Evolutionary conservation across 1,140 invertebrate species (phyloP).

Genomic region (Drosophila littoralis): DNA sequence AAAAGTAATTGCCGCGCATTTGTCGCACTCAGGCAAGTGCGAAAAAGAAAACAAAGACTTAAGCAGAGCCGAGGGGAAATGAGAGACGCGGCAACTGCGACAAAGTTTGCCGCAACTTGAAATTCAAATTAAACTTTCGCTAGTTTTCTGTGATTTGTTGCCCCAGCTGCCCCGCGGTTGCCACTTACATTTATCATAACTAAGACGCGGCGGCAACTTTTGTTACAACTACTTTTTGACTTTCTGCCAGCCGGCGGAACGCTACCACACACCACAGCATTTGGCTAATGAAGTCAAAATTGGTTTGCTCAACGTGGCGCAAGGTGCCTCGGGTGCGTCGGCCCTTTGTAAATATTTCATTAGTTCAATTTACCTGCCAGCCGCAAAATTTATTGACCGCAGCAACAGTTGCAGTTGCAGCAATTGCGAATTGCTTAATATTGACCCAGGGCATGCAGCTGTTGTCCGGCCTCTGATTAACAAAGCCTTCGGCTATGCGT

Average conservation of each 20-base stretch:
- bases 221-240: slow-evolving; percentile 26
- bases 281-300: slow-evolving; percentile 58
- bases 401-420: slow-evolving; percentile 5
- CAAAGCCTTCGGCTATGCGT: not conserved
- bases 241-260: slow-evolving; percentile 11
- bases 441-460: not conserved
- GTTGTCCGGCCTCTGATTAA: slow-evolving; percentile 19
- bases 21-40: slow-evolving; percentile 51
- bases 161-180: slow-evolving; percentile 13
- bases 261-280: slow-evolving; percentile 9
- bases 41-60: slow-evolving; percentile 15
- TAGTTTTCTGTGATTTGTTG: slow-evolving; percentile 70
- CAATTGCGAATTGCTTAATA: not conserved
- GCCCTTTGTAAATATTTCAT: slow-evolving; percentile 76
- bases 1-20: slow-evolving; percentile 76
- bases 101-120: slow-evolving; percentile 67
- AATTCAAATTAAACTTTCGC: slow-evolving; percentile 80
- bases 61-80: not conserved
- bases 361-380: slow-evolving; percentile 62
- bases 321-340: not conserved
- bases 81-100: slow-evolving; percentile 26
- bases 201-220: slow-evolving; percentile 30
- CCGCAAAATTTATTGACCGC: slow-evolving; percentile 62
- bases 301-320: slow-evolving; percentile 5
- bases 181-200: slow-evolving; percentile 68